Conservation (phyloP, 2,113 vertebrate species). For the Lagopus leucura region DNA sequence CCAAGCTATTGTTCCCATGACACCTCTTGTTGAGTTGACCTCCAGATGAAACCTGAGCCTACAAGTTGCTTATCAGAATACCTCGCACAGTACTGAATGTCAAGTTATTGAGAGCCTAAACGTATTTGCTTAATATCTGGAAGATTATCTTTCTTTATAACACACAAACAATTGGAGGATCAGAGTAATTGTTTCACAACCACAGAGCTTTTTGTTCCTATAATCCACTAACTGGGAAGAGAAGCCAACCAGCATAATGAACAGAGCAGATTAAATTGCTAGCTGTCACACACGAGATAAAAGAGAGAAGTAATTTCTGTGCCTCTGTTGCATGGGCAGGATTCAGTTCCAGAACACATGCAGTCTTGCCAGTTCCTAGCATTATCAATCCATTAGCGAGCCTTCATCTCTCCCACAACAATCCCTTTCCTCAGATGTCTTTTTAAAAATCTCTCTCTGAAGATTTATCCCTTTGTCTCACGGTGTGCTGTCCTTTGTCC, state of each 20-base stretch:
- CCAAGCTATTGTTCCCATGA: not conserved
- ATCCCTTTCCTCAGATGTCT: not conserved
- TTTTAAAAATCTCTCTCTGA: not conserved
- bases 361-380: not conserved
- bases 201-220: not conserved
- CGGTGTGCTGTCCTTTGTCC: not conserved
- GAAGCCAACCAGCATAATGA: not conserved
- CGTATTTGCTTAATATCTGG: not conserved
- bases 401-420: not conserved
- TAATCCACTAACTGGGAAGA: slow-evolving; percentile 4
- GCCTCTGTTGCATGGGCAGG: not conserved
- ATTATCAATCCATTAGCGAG: not conserved
- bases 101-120: not conserved
- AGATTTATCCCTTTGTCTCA: not conserved
- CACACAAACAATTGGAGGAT: not conserved
- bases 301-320: not conserved
- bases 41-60: not conserved
- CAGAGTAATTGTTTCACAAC: not conserved
- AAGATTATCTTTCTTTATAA: not conserved
- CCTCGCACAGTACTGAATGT: not conserved
- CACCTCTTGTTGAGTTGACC: not conserved
- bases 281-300: not conserved
- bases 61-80: not conserved
- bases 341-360: not conserved
- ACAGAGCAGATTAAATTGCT: slow-evolving; percentile 15